Evolutionary conservation across 2,888 invertebrate species (phyloP).

Genomic region (Eustalomyia histrio): DNA sequence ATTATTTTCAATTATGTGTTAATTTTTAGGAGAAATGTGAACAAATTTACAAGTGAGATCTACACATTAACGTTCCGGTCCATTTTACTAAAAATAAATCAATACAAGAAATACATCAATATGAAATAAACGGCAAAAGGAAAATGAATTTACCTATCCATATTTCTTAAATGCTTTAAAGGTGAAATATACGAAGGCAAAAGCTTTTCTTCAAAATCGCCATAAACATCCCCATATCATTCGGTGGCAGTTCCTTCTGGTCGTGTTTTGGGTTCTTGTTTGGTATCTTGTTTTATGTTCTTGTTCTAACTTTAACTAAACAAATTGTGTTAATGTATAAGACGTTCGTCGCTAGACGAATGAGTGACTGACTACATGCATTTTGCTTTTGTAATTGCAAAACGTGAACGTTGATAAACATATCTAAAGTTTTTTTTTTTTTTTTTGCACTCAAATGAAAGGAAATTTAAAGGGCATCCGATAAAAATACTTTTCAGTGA

Average conservation of each 20-base stretch:
- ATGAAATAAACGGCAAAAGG: not conserved
- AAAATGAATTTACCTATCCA: conserved; percentile 61
- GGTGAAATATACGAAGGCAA: conserved; percentile 68
- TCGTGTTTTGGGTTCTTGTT: too few relatives aligned
- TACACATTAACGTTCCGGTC: conserved; percentile 78
- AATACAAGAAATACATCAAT: not conserved
- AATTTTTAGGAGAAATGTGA: conserved; percentile 71
- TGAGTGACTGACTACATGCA: too few relatives aligned
- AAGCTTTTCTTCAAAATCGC: not conserved
- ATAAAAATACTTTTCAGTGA: too few relatives aligned
- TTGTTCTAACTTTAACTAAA: conserved; percentile 67
- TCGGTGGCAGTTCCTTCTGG: not conserved
- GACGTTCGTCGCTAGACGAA: too few relatives aligned
- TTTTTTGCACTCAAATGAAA: too few relatives aligned
- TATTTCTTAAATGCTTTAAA: conserved; percentile 66
- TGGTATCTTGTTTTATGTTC: not conserved
- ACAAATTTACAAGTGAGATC: conserved; percentile 77
- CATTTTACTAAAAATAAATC: conserved; percentile 70
- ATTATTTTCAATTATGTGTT: conserved; percentile 42
- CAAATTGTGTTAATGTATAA: conserved; percentile 60
- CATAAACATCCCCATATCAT: not conserved
- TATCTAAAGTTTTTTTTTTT: too few relatives aligned
- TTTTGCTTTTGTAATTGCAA: too few relatives aligned
- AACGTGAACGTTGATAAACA: too few relatives aligned
- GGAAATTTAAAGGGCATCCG: too few relatives aligned